phyloP scores from a whole-genome alignment of 2,888 invertebrate species.

The Eupithecia subumbrata region DNA sequence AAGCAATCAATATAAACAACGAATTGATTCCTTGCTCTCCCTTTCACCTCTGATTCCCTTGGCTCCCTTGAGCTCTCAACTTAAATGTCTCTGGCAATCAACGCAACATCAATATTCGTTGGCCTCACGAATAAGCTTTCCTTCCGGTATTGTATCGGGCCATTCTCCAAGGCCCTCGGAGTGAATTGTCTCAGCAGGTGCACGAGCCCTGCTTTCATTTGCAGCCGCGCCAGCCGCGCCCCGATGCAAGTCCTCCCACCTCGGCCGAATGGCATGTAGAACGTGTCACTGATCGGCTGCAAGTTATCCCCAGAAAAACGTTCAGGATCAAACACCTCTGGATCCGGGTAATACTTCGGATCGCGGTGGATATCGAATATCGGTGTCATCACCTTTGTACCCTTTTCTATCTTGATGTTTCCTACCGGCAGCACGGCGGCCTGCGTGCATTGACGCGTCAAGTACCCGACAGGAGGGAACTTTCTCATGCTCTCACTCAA shows the following conservation, averaged over 20 bases:
- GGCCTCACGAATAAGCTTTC: slow-evolving; percentile 27
- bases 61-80: background rate
- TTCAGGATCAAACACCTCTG: slow-evolving; percentile 72
- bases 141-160: slow-evolving; percentile 22
- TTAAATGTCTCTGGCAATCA: slow-evolving; percentile 26
- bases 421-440: slow-evolving; percentile 63
- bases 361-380: slow-evolving; percentile 70
- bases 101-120: slow-evolving; percentile 25
- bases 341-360: slow-evolving; percentile 69
- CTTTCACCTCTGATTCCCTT: background rate
- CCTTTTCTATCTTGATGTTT: slow-evolving; percentile 62
- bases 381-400: slow-evolving; percentile 59
- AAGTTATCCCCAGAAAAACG: slow-evolving; percentile 55
- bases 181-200: slow-evolving; percentile 30
- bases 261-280: slow-evolving; percentile 63
- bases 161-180: slow-evolving; percentile 19
- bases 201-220: slow-evolving; percentile 34
- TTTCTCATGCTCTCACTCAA: slow-evolving; percentile 59
- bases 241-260: slow-evolving; percentile 56
- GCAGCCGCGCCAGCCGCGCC: slow-evolving; percentile 47
- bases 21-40: background rate
- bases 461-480: slow-evolving; percentile 61
- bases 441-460: slow-evolving; percentile 55
- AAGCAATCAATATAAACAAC: background rate
- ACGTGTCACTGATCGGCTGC: slow-evolving; percentile 40